These are phyloP conservation scores for Lasioglossum vierecki DNA, from an alignment of 2,888 invertebrate species.

Conservation along the genomic window DNA sequence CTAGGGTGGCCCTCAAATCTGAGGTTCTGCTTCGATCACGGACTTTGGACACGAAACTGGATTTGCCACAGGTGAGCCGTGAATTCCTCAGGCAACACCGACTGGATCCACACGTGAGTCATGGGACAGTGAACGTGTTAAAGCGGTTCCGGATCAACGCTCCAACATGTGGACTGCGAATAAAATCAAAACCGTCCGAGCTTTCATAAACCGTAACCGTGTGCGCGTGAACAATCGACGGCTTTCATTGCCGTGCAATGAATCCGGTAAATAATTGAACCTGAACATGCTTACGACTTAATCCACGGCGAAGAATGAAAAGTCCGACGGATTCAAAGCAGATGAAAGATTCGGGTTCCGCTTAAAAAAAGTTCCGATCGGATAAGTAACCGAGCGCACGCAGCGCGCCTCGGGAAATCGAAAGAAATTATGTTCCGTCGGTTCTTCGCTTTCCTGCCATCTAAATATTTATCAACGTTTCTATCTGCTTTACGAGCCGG, in stretches of 20 bases:
- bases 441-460: conserved; percentile 3
- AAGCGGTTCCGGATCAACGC: conserved; percentile 5
- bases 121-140: conserved; percentile 3
- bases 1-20: not conserved
- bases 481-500: conserved; percentile 43
- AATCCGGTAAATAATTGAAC: not conserved
- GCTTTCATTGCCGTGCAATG: not conserved
- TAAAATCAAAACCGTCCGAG: not conserved
- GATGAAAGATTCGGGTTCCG: not conserved
- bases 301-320: not conserved
- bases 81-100: not conserved
- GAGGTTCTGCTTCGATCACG: not conserved
- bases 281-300: not conserved
- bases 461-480: conserved; percentile 49
- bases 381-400: not conserved
- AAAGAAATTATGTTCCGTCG: not conserved
- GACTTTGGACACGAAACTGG: conserved; percentile 3
- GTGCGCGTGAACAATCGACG: not conserved
- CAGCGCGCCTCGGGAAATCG: not conserved
- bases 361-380: not conserved
- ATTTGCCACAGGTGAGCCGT: conserved; percentile 7
- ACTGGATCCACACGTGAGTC: conserved; percentile 9
- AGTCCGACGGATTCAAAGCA: not conserved
- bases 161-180: not conserved
- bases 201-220: not conserved